A percentile compares a stretch with the other conserved stretches of the same genome.
Conservation (phyloP, 2,888 invertebrate species). For the Archips crataeganus region DNA sequence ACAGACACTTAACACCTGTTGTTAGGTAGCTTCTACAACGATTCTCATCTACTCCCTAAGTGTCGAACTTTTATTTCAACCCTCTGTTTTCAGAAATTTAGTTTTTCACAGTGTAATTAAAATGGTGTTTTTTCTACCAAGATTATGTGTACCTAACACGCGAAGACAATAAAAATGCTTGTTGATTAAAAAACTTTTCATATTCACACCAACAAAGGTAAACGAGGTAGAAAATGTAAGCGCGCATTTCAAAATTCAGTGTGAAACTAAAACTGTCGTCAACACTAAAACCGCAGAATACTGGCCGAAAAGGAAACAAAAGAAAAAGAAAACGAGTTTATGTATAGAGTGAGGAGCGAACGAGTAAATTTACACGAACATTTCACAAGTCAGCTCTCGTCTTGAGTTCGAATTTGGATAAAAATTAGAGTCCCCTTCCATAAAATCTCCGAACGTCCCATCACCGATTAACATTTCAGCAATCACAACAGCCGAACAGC, state of each 20-base stretch:
- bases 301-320: constrained; percentile 36
- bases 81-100: background rate
- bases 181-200: constrained; percentile 37
- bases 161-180: constrained; percentile 36
- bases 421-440: constrained; percentile 67
- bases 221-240: constrained; percentile 29
- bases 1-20: background rate
- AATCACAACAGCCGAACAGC: constrained; percentile 71
- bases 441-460: constrained; percentile 69
- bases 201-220: constrained; percentile 37
- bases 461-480: constrained; percentile 79
- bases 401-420: constrained; percentile 54
- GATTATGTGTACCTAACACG: constrained; percentile 20
- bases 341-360: constrained; percentile 17
- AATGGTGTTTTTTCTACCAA: constrained; percentile 8
- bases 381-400: constrained; percentile 48
- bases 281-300: constrained; percentile 37
- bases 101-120: background rate
- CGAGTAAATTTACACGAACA: constrained; percentile 45
- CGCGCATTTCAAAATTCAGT: constrained; percentile 38
- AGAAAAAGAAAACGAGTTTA: constrained; percentile 12
- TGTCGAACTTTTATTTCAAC: too few species aligned
- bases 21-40: background rate
- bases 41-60: too few species aligned
- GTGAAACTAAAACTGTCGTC: constrained; percentile 38